phyloP scores from a whole-genome alignment of 1,140 invertebrate genomes.

The Chelonus insularis region DNA sequence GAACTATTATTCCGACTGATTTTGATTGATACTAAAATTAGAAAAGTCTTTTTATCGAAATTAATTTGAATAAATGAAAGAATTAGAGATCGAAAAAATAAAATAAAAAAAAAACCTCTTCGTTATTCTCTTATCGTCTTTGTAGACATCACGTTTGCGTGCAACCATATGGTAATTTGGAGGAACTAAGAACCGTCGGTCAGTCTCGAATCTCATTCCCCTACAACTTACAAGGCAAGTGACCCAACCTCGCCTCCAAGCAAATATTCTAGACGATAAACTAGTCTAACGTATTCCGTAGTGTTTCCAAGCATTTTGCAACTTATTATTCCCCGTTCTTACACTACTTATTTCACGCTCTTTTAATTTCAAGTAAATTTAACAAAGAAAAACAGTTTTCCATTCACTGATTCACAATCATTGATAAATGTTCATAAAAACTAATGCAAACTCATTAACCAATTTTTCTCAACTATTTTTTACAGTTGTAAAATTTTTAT shows the following conservation, averaged over 20 bases:
- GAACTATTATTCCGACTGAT: too few species aligned
- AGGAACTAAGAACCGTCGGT: slow-evolving; percentile 50
- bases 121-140: slow-evolving; percentile 53
- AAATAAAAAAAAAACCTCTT: slow-evolving; percentile 26
- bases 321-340: slow-evolving; percentile 15
- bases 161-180: slow-evolving; percentile 56
- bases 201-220: slow-evolving; percentile 43
- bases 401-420: too few species aligned
- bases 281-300: slow-evolving; percentile 3
- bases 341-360: slow-evolving; percentile 3
- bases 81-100: slow-evolving; percentile 10
- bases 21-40: too few species aligned
- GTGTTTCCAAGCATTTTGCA: not conserved
- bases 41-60: not conserved
- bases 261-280: slow-evolving; percentile 27
- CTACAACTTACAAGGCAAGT: slow-evolving; percentile 16
- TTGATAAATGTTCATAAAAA: too few species aligned
- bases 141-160: slow-evolving; percentile 55
- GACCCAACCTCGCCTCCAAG: slow-evolving; percentile 25
- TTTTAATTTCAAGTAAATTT: too few species aligned
- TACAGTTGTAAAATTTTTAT: too few species aligned
- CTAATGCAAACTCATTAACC: too few species aligned
- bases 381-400: too few species aligned
- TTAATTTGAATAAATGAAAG: not conserved
- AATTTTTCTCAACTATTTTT: too few species aligned